Percentiles rank a stretch among this genome's conserved stretches.
Evolutionary conservation across 2,888 invertebrate genomes (phyloP).

Genomic region (Nephrotoma flavescens): DNA sequence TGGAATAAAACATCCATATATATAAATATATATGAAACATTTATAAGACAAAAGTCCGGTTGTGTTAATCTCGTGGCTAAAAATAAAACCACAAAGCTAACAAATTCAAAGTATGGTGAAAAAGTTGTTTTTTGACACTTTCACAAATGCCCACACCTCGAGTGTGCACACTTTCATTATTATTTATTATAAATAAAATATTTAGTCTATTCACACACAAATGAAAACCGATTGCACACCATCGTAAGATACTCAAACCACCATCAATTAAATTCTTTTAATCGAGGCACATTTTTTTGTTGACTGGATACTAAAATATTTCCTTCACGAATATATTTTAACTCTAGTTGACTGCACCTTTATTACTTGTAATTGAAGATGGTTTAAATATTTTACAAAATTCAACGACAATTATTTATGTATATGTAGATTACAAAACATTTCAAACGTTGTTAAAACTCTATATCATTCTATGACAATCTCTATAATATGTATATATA

Average conservation of each 20-base stretch:
- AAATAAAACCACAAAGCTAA: not conserved
- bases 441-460: not conserved
- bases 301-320: not conserved
- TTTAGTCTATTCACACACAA: not conserved
- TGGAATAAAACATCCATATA: not conserved
- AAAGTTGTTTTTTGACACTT: not conserved
- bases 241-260: not conserved
- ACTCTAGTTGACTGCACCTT: not conserved
- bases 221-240: not conserved
- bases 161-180: not conserved
- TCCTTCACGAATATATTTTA: not conserved
- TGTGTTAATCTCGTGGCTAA: not conserved
- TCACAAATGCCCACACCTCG: not conserved
- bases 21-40: not conserved
- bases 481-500: no score
- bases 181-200: not conserved
- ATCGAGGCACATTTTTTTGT: not conserved
- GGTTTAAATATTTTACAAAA: not conserved
- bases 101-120: not conserved
- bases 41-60: conserved; percentile 3
- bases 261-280: not conserved
- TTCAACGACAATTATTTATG: not conserved
- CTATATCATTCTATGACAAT: not conserved
- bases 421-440: not conserved
- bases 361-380: not conserved